Evolutionary conservation across 2,113 vertebrate species (phyloP).

Genomic region (Neoarius graeffei): DNA sequence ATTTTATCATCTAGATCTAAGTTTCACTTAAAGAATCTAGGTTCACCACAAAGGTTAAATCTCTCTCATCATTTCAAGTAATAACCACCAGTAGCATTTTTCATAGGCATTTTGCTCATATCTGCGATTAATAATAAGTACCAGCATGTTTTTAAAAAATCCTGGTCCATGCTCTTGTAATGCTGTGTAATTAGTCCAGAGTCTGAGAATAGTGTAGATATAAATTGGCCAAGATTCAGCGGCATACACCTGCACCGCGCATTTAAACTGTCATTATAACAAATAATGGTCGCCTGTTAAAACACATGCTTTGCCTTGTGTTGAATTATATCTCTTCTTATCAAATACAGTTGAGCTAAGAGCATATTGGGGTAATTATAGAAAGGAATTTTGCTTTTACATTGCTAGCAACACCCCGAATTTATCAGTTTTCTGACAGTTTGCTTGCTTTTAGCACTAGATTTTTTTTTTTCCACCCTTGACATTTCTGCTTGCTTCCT

Average conservation of each 20-base stretch:
- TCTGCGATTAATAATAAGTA: too few relatives aligned
- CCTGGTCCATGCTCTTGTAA: neutral
- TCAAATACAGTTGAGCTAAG: neutral
- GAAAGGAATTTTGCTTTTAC: neutral
- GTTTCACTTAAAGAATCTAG: neutral
- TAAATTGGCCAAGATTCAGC: neutral
- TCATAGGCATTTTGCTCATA: neutral
- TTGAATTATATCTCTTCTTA: constrained; percentile 1
- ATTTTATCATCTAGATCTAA: too few relatives aligned
- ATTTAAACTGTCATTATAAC: neutral
- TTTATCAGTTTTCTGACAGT: neutral
- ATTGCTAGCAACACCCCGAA: neutral
- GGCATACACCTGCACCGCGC: neutral
- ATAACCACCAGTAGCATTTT: neutral
- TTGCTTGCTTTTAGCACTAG: neutral
- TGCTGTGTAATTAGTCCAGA: neutral
- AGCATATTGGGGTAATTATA: neutral
- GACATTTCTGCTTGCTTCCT: constrained; percentile 17
- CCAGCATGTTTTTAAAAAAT: too few relatives aligned
- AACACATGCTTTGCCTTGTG: neutral
- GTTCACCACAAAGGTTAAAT: too few relatives aligned
- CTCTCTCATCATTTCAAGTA: neutral
- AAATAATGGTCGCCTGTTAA: neutral
- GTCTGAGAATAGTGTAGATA: neutral
- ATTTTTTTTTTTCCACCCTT: neutral